Conservation (phyloP, 64 coral and sea anemone species). For the Pachyseris speciosa region DNA sequence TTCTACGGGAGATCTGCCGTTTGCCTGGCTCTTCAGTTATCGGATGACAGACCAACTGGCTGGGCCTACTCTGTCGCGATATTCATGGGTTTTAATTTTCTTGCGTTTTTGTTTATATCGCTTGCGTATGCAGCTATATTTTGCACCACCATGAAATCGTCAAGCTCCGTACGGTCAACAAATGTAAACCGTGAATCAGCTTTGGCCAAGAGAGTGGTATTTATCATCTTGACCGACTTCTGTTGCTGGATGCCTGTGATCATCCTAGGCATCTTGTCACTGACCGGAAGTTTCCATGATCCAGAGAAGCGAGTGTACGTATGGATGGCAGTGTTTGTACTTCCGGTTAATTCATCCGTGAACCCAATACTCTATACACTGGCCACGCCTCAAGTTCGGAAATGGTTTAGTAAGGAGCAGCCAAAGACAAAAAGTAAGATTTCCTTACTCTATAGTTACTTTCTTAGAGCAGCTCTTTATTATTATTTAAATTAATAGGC, state of each 20-base stretch:
- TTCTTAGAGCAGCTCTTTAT: no score
- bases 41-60: not conserved
- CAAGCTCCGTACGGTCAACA: conserved; percentile 20
- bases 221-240: conserved; percentile 68
- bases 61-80: conserved; percentile 42
- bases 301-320: conserved; percentile 50
- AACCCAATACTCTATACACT: conserved; percentile 70
- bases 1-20: conserved; percentile 53
- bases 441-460: no score
- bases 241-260: conserved; percentile 74
- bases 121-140: conserved; percentile 39
- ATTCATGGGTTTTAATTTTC: conserved; percentile 35
- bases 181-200: conserved; percentile 44
- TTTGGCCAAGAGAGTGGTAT: conserved; percentile 21
- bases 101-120: conserved; percentile 22
- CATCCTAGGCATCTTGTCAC: conserved; percentile 26
- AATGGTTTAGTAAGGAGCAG: no score
- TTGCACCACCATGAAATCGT: not conserved
- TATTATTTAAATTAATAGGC: no score
- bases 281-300: conserved; percentile 43
- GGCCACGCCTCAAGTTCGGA: not conserved
- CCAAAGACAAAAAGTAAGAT: no score
- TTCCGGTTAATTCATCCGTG: conserved; percentile 52
- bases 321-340: conserved; percentile 67
- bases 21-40: conserved; percentile 49